Evolutionary conservation across 1,140 invertebrate species (phyloP).

Genomic region (Papilio polytes): DNA sequence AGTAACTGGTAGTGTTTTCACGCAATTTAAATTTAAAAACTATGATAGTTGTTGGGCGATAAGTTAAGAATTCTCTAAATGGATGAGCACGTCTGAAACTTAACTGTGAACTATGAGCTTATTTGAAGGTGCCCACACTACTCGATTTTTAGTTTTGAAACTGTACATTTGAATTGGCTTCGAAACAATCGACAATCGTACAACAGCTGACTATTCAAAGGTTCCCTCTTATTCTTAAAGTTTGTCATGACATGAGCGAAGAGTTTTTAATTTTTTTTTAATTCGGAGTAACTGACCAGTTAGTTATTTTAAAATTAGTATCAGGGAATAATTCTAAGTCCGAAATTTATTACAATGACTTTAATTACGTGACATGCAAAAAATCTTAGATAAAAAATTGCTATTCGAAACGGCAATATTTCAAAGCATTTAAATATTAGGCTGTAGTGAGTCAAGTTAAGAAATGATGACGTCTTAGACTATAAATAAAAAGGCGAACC

Average conservation of each 20-base stretch:
- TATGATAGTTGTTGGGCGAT: background rate
- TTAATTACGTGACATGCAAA: slow-evolving; percentile 8
- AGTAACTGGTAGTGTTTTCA: background rate
- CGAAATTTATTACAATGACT: background rate
- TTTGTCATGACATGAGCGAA: too few species aligned
- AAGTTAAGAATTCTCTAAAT: too few species aligned
- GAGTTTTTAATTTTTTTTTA: too few species aligned
- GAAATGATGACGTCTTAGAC: slow-evolving; percentile 13
- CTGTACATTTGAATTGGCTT: too few species aligned
- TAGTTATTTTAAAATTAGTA: background rate
- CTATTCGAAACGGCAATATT: slow-evolving; percentile 12
- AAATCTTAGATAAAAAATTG: background rate
- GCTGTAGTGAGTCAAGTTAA: background rate
- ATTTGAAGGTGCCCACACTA: too few species aligned
- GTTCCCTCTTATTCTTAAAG: too few species aligned
- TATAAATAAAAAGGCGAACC: slow-evolving; percentile 24
- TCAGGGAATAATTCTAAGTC: background rate
- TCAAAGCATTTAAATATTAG: slow-evolving; percentile 12
- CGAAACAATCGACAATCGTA: too few species aligned
- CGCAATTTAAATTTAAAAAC: background rate
- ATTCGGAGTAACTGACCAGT: too few species aligned
- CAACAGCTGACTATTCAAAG: too few species aligned
- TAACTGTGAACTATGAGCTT: too few species aligned
- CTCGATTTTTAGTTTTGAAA: too few species aligned
- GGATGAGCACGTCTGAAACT: too few species aligned